A percentile compares a stretch with the other conserved stretches of the same genome.
Evolutionary conservation across 2,888 invertebrate species (phyloP).

Genomic region (Drosophila infuscata): DNA sequence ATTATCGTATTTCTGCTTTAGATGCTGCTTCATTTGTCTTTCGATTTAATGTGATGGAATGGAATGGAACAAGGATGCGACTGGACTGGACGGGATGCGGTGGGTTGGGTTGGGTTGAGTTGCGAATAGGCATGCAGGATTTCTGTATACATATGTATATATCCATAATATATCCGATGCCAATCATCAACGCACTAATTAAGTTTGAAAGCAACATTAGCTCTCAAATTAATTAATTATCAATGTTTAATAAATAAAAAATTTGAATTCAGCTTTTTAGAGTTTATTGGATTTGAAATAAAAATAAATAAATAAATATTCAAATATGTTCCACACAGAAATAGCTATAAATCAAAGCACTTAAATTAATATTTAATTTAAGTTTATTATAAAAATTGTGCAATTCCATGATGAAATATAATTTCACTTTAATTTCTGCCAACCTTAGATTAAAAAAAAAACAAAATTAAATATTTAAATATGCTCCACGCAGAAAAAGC

Average conservation of each 20-base stretch:
- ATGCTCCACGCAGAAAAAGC: no score
- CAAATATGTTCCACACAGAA: background rate
- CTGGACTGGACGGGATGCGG: background rate
- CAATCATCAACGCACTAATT: background rate
- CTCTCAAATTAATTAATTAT: background rate
- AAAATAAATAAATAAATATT: background rate
- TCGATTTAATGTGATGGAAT: slow-evolving; percentile 53
- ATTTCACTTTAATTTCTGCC: background rate
- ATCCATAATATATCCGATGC: background rate
- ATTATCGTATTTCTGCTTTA: slow-evolving; percentile 79
- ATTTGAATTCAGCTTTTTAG: background rate
- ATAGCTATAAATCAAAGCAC: background rate
- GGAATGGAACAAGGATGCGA: slow-evolving; percentile 25
- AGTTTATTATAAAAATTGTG: background rate
- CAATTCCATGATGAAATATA: background rate
- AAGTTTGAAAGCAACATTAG: background rate
- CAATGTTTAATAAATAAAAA: background rate
- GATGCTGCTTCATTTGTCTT: slow-evolving; percentile 76
- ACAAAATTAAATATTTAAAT: no score
- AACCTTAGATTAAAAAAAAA: no score
- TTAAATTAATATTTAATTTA: background rate
- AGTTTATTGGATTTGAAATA: background rate
- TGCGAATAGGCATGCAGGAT: background rate
- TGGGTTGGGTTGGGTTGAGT: background rate
- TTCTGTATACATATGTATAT: background rate